These are phyloP conservation scores for Trididemnum miniatum DNA, from an alignment of 23 tunicate species.

Conservation along the genomic window DNA sequence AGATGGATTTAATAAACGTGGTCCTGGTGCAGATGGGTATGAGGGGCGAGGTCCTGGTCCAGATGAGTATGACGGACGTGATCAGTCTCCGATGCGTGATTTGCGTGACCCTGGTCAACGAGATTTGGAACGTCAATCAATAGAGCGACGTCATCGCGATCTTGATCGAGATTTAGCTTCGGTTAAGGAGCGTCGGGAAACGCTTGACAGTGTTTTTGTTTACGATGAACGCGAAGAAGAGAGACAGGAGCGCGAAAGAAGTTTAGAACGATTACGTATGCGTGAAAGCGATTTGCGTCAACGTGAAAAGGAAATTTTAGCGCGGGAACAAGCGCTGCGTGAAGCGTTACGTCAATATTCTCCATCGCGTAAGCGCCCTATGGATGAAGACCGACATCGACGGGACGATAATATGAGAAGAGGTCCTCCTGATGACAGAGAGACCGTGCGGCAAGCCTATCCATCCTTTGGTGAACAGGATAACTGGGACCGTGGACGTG, in stretches of 20 bases:
- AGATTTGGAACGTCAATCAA: conserved; percentile 38
- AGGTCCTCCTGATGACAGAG: neutral
- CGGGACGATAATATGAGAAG: neutral
- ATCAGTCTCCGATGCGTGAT: conserved; percentile 27
- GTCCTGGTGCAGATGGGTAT: neutral
- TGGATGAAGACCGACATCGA: neutral
- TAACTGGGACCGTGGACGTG: neutral
- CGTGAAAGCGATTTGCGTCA: conserved; percentile 54
- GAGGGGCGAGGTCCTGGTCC: neutral
- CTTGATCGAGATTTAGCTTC: conserved; percentile 36
- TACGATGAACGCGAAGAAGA: conserved; percentile 24
- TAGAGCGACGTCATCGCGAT: conserved; percentile 47
- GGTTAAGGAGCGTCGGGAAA: conserved; percentile 31
- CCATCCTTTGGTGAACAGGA: no score
- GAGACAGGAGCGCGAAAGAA: conserved; percentile 53
- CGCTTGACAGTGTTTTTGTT: conserved; percentile 29
- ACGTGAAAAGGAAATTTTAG: conserved; percentile 32
- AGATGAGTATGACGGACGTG: neutral
- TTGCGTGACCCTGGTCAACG: conserved; percentile 30
- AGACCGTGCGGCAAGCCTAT: no score
- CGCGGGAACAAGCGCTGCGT: conserved; percentile 34
- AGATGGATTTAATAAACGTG: no score
- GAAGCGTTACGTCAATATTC: conserved; percentile 31
- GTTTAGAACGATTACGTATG: conserved; percentile 56
- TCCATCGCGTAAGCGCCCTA: conserved; percentile 16